Conservation (phyloP, 2,113 vertebrate genomes). For the Bungarus multicinctus region DNA sequence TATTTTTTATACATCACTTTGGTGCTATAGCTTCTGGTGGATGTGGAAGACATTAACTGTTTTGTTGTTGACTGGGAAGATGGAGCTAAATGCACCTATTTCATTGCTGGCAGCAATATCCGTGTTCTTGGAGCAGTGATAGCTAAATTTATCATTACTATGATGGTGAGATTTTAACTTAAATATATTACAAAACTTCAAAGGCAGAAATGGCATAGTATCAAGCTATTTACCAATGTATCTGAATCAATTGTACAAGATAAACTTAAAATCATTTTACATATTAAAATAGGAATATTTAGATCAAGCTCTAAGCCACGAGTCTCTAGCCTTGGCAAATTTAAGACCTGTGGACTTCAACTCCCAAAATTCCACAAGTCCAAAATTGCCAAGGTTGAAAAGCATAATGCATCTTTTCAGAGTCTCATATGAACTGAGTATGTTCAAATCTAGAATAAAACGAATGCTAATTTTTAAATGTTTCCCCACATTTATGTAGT, state of each 20-base stretch:
- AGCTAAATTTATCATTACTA: conserved; percentile 20
- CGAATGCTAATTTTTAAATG: not conserved
- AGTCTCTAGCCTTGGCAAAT: not conserved
- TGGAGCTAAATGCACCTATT: conserved; percentile 35
- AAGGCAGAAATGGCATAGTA: not conserved
- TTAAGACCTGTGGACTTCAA: not conserved
- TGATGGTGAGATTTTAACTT: conserved; percentile 24
- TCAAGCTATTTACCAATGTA: not conserved
- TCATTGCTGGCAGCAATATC: conserved; percentile 33
- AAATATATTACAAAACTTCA: not conserved
- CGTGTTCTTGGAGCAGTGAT: conserved; percentile 41
- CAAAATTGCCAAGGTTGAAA: not conserved
- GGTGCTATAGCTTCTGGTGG: conserved; percentile 29
- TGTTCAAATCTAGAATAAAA: not conserved
- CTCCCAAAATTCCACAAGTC: not conserved
- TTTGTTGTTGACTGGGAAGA: conserved; percentile 44
- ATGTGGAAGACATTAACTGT: conserved; percentile 49
- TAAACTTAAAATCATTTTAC: not conserved
- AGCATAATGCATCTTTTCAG: not conserved
- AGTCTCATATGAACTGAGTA: not conserved
- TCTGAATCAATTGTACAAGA: not conserved
- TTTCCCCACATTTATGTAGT: not conserved
- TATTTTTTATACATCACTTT: not conserved
- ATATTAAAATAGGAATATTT: not conserved
- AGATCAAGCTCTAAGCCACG: not conserved